A percentile compares a stretch with the other conserved stretches of the same genome.
phyloP scores from a whole-genome alignment of 2,888 invertebrate genomes.

The Chrysolina oricalcia region DNA sequence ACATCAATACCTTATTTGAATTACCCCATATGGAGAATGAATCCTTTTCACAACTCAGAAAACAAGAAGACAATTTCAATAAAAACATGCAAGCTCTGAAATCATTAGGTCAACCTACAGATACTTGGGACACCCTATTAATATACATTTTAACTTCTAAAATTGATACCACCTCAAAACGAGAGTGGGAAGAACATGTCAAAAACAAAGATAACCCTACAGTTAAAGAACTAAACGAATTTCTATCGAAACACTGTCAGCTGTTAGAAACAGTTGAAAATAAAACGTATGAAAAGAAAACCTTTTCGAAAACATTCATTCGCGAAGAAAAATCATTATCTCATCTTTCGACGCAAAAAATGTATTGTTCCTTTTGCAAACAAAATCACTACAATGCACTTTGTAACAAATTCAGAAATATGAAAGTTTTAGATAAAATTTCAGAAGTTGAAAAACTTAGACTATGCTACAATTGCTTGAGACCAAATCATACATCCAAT shows the following conservation, averaged over 20 bases:
- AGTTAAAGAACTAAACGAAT: not conserved
- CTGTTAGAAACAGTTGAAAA: not conserved
- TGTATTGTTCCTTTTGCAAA: not conserved
- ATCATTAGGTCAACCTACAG: not conserved
- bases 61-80: constrained; percentile 42
- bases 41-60: constrained; percentile 37
- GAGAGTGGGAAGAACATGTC: not conserved
- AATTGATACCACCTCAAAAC: not conserved
- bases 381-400: not conserved
- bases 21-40: not conserved
- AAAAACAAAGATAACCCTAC: not conserved
- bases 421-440: not conserved
- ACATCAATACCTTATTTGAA: constrained; percentile 50
- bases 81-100: constrained; percentile 48
- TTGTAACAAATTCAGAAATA: not conserved
- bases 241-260: not conserved
- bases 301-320: not conserved
- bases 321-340: not conserved
- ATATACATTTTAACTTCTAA: not conserved
- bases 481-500: not conserved
- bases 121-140: not conserved
- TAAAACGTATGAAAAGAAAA: not conserved
- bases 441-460: not conserved
- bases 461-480: not conserved
- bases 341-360: not conserved